Evolutionary conservation across 2,888 invertebrate genomes (phyloP).

Genomic region (Labia minor): DNA sequence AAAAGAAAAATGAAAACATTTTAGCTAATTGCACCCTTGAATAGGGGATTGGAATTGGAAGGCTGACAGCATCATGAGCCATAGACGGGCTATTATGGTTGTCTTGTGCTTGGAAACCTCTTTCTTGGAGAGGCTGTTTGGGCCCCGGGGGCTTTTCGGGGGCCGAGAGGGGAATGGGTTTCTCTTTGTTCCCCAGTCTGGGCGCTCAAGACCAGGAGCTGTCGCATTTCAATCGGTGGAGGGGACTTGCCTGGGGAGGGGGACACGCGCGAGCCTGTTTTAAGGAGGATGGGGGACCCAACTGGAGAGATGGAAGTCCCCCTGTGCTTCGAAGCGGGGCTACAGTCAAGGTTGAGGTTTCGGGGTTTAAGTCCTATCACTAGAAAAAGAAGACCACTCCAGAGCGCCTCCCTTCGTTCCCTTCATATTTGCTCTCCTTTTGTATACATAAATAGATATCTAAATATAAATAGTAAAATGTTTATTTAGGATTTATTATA

Average conservation of each 20-base stretch:
- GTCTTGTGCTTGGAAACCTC: not conserved
- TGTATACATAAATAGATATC: too few species aligned
- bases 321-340: not conserved
- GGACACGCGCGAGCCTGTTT: not conserved
- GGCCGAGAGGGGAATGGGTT: not conserved
- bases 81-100: conserved; percentile 3
- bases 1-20: not conserved
- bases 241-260: not conserved
- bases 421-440: too few species aligned
- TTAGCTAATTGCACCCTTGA: not conserved
- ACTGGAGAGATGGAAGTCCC: too few species aligned
- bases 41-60: not conserved
- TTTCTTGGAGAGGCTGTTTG: conserved; percentile 13
- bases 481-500: too few species aligned
- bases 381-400: too few species aligned
- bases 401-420: too few species aligned
- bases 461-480: too few species aligned
- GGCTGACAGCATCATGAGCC: not conserved
- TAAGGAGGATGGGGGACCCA: not conserved
- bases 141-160: not conserved
- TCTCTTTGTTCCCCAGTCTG: conserved; percentile 4
- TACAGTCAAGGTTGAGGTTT: not conserved
- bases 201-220: conserved; percentile 1
- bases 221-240: not conserved
- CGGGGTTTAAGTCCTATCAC: not conserved